Evolutionary conservation across 2,888 invertebrate genomes (phyloP).

Genomic region (Amorpha juglandis): DNA sequence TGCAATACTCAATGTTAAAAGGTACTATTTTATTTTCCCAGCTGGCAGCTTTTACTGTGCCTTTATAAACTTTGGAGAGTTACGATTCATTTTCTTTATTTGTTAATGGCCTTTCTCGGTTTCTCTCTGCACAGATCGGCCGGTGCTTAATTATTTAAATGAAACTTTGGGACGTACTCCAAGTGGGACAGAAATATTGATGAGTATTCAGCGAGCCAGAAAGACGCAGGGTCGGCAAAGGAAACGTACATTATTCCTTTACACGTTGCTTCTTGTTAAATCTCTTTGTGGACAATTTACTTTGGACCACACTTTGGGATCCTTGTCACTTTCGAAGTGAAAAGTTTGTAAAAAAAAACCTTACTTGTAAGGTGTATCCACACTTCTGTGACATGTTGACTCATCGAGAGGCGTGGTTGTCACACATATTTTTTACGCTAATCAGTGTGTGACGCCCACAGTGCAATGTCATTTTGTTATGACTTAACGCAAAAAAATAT

Average conservation of each 20-base stretch:
- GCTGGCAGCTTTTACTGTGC: slow-evolving; percentile 6
- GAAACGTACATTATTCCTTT: background rate
- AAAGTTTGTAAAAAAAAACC: slow-evolving; percentile 18
- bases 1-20: slow-evolving; percentile 10
- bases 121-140: slow-evolving; percentile 16
- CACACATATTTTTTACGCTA: too few species aligned
- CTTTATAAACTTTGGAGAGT: slow-evolving; percentile 22
- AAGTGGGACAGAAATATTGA: slow-evolving; percentile 3
- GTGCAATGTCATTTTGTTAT: too few species aligned
- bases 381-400: too few species aligned
- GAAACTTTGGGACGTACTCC: slow-evolving; percentile 5
- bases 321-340: slow-evolving; percentile 17
- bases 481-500: too few species aligned
- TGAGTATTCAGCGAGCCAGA: slow-evolving; percentile 7
- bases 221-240: background rate
- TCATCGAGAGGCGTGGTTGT: too few species aligned
- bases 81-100: slow-evolving; percentile 26
- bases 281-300: background rate
- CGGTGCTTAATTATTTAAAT: slow-evolving; percentile 13
- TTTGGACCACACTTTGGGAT: slow-evolving; percentile 1
- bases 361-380: background rate
- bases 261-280: background rate
- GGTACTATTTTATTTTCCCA: slow-evolving; percentile 9
- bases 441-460: too few species aligned
- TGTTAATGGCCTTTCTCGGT: slow-evolving; percentile 26